A percentile compares a stretch with the other conserved stretches of the same genome.
These are phyloP conservation scores for Oreamnos americanus DNA, from an alignment of 2,113 vertebrate species.

Conservation along the genomic window DNA sequence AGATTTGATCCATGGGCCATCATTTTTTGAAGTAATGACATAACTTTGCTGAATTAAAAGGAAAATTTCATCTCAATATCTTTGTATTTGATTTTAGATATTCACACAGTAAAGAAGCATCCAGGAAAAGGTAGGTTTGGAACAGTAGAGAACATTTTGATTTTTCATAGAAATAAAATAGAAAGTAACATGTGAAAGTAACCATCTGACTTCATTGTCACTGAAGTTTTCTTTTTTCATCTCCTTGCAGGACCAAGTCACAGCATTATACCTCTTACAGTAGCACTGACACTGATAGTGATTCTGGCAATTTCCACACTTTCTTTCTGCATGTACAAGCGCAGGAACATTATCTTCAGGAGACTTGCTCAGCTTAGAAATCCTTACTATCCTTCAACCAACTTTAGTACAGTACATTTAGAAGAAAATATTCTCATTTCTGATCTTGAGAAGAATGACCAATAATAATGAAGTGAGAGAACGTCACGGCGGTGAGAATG, in stretches of 20 bases:
- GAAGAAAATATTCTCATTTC: constrained; percentile 93
- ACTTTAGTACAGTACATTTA: constrained; percentile 79
- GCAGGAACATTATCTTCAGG: constrained; percentile 76
- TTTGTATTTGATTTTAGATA: constrained; percentile 80
- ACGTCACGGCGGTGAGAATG: background rate
- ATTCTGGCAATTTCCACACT: constrained; percentile 80
- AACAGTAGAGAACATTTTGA: background rate
- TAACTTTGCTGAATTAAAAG: constrained; percentile 20
- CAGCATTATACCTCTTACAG: constrained; percentile 78
- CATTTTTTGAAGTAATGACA: background rate
- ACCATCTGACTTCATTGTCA: background rate
- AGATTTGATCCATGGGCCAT: background rate
- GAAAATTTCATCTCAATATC: background rate
- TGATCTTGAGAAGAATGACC: constrained; percentile 85
- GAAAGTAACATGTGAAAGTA: background rate
- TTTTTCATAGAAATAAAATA: constrained; percentile 39
- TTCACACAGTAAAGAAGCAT: constrained; percentile 75
- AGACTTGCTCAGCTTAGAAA: constrained; percentile 80
- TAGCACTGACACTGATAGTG: constrained; percentile 82
- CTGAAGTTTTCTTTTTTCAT: constrained; percentile 14
- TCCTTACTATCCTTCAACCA: constrained; percentile 84
- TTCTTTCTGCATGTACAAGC: constrained; percentile 85
- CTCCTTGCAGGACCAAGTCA: constrained; percentile 83
- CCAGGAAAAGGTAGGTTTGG: constrained; percentile 82
- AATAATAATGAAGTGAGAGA: constrained; percentile 71